A percentile compares a stretch with the other conserved stretches of the same genome.
These are phyloP conservation scores for Cinclus mexicanus DNA, from an alignment of 2,113 vertebrate genomes.

Conservation along the genomic window DNA sequence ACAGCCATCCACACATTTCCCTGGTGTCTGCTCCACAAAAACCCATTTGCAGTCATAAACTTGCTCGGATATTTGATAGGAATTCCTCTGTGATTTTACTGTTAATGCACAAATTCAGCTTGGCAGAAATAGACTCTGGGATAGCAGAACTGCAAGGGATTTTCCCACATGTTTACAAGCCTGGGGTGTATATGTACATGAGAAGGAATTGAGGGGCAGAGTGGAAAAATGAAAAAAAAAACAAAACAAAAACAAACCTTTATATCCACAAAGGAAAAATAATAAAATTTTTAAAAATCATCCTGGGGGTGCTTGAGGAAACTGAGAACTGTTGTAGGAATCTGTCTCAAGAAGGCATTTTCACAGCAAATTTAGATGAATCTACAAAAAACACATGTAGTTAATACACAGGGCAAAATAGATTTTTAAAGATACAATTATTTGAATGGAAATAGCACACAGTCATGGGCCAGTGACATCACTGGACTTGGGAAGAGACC, in stretches of 20 bases:
- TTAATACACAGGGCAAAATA: background rate
- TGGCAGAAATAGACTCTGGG: background rate
- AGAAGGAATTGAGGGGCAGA: background rate
- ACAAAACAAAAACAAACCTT: background rate
- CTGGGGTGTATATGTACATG: background rate
- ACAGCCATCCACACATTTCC: background rate
- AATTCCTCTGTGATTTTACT: constrained; percentile 13
- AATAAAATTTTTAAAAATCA: background rate
- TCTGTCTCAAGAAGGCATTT: background rate
- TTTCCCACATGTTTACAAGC: background rate
- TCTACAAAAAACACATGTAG: background rate
- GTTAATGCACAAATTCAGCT: background rate
- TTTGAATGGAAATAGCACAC: background rate
- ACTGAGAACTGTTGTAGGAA: background rate
- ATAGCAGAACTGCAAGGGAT: background rate
- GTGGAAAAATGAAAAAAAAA: background rate
- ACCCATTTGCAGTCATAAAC: constrained; percentile 30
- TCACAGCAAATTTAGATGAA: background rate
- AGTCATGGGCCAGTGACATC: background rate
- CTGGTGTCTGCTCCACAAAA: constrained; percentile 42
- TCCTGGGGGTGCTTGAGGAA: background rate
- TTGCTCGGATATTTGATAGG: background rate
- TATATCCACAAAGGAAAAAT: background rate
- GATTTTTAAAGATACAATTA: background rate
- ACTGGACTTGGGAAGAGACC: background rate